Conservation (phyloP, 2,113 vertebrate genomes). For the Phalacrocorax pelagicus region DNA sequence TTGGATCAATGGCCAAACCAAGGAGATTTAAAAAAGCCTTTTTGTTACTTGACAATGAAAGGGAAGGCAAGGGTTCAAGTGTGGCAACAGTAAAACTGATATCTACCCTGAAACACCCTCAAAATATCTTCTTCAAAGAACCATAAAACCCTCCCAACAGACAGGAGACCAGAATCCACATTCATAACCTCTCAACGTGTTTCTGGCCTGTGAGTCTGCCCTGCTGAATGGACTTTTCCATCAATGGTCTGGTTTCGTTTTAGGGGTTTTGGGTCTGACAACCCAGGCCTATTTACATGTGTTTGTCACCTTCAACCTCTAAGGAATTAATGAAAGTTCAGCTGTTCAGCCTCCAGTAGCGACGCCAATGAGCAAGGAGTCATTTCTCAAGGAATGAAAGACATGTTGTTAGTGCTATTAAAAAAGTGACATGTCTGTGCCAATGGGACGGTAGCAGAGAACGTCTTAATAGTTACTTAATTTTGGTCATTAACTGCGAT, state of each 20-base stretch:
- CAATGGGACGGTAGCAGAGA: background rate
- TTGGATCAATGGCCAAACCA: background rate
- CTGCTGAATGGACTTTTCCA: background rate
- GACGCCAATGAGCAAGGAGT: background rate
- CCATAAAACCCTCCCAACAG: background rate
- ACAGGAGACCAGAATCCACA: background rate
- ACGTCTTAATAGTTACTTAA: background rate
- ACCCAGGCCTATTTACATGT: background rate
- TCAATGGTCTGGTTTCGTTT: background rate
- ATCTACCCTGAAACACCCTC: background rate
- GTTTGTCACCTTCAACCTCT: background rate
- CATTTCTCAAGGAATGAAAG: background rate
- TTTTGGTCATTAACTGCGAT: background rate
- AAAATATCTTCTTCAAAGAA: background rate
- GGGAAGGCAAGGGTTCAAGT: background rate
- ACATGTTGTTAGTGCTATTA: background rate
- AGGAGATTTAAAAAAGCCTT: background rate
- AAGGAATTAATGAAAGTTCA: background rate
- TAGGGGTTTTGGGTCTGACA: background rate
- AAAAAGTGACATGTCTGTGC: background rate
- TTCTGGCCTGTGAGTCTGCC: background rate
- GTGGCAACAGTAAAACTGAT: background rate
- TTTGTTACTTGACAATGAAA: background rate
- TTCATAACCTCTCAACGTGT: rapidly evolving
- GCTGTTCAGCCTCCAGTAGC: background rate